These are phyloP conservation scores for Bufotes viridis DNA, from an alignment of 2,797 vertebrate genomes.

Conservation along the genomic window DNA sequence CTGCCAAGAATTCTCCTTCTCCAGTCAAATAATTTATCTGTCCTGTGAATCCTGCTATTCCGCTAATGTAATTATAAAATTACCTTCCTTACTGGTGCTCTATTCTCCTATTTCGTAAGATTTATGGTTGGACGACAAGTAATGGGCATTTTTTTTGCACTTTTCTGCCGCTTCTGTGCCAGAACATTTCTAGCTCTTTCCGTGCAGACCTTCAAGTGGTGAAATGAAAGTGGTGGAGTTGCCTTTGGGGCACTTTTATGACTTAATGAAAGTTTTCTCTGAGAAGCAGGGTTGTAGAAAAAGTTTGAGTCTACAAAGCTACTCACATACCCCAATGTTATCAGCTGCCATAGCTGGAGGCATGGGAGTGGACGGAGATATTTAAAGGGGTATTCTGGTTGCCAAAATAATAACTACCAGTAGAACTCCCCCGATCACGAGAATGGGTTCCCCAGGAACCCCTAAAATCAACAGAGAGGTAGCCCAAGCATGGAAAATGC, in stretches of 20 bases:
- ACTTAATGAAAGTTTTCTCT: neutral
- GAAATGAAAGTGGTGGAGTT: neutral
- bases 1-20: conserved; percentile 54
- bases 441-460: too few species aligned
- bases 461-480: too few species aligned
- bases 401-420: too few species aligned
- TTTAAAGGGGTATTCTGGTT: too few species aligned
- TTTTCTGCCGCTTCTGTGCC: neutral
- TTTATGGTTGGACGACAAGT: conserved; percentile 43
- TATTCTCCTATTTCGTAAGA: neutral
- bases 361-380: neutral
- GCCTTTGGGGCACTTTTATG: neutral
- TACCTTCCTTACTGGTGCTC: conserved; percentile 48
- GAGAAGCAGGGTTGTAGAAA: neutral
- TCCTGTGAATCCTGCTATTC: conserved; percentile 51
- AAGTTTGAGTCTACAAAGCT: neutral
- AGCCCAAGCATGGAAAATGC: too few species aligned
- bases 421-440: too few species aligned
- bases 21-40: conserved; percentile 54
- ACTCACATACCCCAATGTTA: neutral
- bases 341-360: neutral
- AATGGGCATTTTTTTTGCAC: conserved; percentile 8
- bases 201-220: neutral
- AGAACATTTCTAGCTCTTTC: neutral
- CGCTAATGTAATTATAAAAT: conserved; percentile 61